Evolutionary conservation across 2,797 vertebrate genomes (phyloP), one percentile per base, ranked within the genome.

Genomic region (Halcyon badia): DNA sequence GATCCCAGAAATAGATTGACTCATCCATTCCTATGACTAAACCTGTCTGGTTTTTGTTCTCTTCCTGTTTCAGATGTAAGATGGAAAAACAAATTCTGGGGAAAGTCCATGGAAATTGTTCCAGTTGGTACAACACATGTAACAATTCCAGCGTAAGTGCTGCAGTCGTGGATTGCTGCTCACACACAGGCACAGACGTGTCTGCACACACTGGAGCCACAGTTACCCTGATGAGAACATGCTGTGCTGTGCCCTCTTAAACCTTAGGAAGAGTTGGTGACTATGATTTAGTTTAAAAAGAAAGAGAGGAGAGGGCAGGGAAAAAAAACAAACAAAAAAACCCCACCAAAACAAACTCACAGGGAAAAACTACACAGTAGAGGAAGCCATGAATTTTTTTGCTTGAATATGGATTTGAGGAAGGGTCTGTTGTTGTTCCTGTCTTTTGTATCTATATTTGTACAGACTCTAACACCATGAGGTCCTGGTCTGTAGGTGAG

Each of bases 11-110:
- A 33, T 26, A 77, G 58, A 10, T 30, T 70, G 41, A 90, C 69
- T 91, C 49, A 49, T 25, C 14, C 21, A 28, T 33, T 41, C 77
- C 21, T 72, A 31, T 81, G 51, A 37, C 37, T 93, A 92, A 94
- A 80, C 68, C 11, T 64, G 5, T 87, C 52, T 20, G 15, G 17
- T 81, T 64, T 83, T 58, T 24, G 52, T 37, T 51, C 90, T 58
- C 37, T 80, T 89, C 17, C 68, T 97, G 26, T 98, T 98, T 96
- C 95, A 99, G 99, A 99, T 87, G 98, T 99, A 91, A 99, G 99
- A 95, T 99, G 99, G 99, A 99, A 99, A 98, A 99, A 99, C 97
- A 99, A 99, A 97, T 99, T 99, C 97, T 99, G 99, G 99, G 99
- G 99, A 4, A 99, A 99, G 98, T 99, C 99, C 44, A 99, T 99